Base-by-base conservation (phyloP, 2,113 vertebrate genomes). In the Clarias batrachus region DNA sequence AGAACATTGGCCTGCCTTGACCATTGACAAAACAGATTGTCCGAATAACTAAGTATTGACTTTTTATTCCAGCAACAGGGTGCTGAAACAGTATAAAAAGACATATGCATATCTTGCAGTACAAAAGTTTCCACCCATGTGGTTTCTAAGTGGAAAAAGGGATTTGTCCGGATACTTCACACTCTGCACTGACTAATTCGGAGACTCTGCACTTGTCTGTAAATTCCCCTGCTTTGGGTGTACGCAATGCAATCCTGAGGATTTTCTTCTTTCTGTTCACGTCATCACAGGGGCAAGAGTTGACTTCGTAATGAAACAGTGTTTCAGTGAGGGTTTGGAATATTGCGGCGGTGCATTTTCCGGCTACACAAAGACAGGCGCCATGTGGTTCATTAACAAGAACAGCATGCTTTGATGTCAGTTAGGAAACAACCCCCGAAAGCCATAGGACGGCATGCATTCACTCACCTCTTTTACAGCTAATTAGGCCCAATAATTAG, bases 401-500 rank as follows among this genome's bases (percentile, higher is more conserved):
- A 93, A 91, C 92, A 93, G 91, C 92, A 87, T 90, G 93, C 62
- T 93, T 92, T 93, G 89, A 91, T 87, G 87, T 91, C 90, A 87
- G 86, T 90, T 91, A 88, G 88, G 91, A 88, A 90, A 89, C 89
- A 87, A 91, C 91, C 91, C 87, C 87, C 87, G 90, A 91, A 92
- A 78, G 87, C 87, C 88, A 83, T 59, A 68, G 68, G 73, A 82
- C 85, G 81, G 84, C 82, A 90, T 27, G 81, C 41, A 91, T 93
- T 89, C 85, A 90, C 88, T 89, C 85, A 80, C 88, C 91, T 80
- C 73, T 86, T 87, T 83, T 87, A 91, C 85, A 85, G 86, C 87
- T 88, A 91, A 90, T 94, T 91, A 93, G 71, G 82, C 88, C 83
- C 73, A 56, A 74, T 91, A 92, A 93, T 91, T 83, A 92, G 70